Evolutionary conservation across 2,888 invertebrate species (phyloP).

Genomic region (Trissoscelio sp.): DNA sequence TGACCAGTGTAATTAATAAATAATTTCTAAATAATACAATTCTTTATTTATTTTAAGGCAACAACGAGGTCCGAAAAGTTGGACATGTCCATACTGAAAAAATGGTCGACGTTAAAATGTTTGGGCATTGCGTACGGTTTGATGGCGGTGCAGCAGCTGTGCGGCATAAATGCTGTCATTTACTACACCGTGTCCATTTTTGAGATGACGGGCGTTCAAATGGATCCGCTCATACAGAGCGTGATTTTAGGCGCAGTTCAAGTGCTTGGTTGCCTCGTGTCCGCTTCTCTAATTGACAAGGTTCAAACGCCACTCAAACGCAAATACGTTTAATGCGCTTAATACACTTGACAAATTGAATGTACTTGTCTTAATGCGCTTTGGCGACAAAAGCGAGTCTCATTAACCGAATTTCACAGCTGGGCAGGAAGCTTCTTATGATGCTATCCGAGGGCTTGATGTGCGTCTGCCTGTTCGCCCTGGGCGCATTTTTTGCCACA

Average conservation of each 20-base stretch:
- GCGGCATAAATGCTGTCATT: conserved; percentile 92
- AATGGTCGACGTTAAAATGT: conserved; percentile 38
- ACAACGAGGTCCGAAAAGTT: conserved; percentile 37
- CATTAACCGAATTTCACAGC: conserved; percentile 72
- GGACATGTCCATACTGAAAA: conserved; percentile 27
- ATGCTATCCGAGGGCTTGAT: conserved; percentile 88
- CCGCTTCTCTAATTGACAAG: conserved; percentile 91
- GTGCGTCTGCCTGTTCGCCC: conserved; percentile 87
- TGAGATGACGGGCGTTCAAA: conserved; percentile 85
- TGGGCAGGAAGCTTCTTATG: conserved; percentile 91
- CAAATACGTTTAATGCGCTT: conserved; percentile 16
- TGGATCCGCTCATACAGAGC: conserved; percentile 80
- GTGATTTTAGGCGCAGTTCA: conserved; percentile 92
- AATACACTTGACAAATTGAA: background rate
- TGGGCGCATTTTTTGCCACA: conserved; percentile 88
- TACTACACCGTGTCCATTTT: conserved; percentile 92
- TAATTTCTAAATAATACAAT: background rate
- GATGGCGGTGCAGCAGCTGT: conserved; percentile 94
- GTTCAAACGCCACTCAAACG: conserved; percentile 49
- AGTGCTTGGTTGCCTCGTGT: conserved; percentile 89
- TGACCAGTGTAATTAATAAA: too few relatives aligned
- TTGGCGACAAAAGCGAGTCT: conserved; percentile 6
- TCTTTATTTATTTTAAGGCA: conserved; percentile 6
- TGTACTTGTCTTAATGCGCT: background rate
- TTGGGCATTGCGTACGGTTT: conserved; percentile 89